phyloP scores from a whole-genome alignment of 2,888 invertebrate species.

The Willowsia nigromaculata region DNA sequence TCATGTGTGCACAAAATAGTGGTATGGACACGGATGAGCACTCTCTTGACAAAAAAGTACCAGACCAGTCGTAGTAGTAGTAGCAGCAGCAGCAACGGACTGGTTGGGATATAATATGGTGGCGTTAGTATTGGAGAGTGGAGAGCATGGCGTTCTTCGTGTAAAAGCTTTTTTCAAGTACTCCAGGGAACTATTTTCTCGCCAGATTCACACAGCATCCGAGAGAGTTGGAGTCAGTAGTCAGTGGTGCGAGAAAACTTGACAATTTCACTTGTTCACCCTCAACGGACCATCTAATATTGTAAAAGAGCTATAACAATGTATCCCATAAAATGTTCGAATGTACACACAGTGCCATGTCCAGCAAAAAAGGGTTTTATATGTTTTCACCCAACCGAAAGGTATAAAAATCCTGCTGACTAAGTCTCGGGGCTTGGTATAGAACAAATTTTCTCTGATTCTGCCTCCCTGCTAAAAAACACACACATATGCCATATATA shows the following conservation, averaged over 20 bases:
- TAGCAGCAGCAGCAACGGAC: background rate
- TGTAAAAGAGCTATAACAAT: constrained; percentile 2
- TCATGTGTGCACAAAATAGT: background rate
- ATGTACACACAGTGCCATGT: background rate
- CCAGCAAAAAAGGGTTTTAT: background rate
- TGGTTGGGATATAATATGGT: background rate
- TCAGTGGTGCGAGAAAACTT: constrained; percentile 67
- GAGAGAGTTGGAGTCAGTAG: constrained; percentile 39
- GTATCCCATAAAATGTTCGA: constrained; percentile 11
- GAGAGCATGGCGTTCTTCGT: background rate
- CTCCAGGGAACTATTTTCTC: constrained; percentile 69
- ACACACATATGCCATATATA: background rate
- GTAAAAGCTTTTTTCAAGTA: constrained; percentile 27
- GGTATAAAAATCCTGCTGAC: constrained; percentile 28
- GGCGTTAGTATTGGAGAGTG: background rate
- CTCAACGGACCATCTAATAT: constrained; percentile 22
- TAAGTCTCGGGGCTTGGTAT: constrained; percentile 17
- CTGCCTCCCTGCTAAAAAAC: background rate
- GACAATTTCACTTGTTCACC: constrained; percentile 59
- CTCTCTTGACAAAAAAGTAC: constrained; percentile 43
- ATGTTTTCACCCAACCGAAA: background rate
- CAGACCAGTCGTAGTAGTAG: background rate
- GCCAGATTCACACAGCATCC: constrained; percentile 46
- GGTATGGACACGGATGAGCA: constrained; percentile 56
- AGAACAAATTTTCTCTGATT: constrained; percentile 18